These are phyloP conservation scores for Parthenolecanium corni DNA, from an alignment of 2,888 invertebrate species.

Conservation along the genomic window DNA sequence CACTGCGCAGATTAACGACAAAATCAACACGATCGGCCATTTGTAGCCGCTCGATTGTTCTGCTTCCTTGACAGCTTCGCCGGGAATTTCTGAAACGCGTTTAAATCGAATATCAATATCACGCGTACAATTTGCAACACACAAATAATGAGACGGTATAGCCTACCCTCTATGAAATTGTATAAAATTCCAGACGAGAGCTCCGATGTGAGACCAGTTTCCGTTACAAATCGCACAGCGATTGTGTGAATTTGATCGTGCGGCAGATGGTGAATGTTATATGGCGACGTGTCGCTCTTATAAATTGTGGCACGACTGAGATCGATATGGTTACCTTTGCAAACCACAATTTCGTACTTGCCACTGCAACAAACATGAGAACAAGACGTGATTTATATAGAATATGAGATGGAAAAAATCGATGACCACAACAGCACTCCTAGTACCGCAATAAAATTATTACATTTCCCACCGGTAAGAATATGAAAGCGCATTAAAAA, in stretches of 20 bases:
- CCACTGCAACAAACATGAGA: slow-evolving; percentile 38
- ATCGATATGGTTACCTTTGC: slow-evolving; percentile 44
- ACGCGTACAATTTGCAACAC: neutral
- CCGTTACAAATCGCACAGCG: slow-evolving; percentile 50
- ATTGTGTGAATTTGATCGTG: slow-evolving; percentile 47
- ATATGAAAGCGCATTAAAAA: too few relatives aligned
- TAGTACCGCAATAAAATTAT: too few relatives aligned
- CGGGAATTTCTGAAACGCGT: neutral
- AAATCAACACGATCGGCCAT: slow-evolving; percentile 6
- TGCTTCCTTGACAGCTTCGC: neutral
- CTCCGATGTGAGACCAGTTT: slow-evolving; percentile 50
- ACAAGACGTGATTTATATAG: too few relatives aligned
- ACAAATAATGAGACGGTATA: too few relatives aligned
- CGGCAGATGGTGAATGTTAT: slow-evolving; percentile 44
- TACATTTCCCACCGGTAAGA: too few relatives aligned
- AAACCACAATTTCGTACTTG: slow-evolving; percentile 55
- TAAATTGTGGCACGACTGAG: slow-evolving; percentile 41
- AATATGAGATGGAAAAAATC: neutral
- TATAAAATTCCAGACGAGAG: slow-evolving; percentile 47
- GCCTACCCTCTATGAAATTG: neutral
- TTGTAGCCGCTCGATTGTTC: slow-evolving; percentile 1
- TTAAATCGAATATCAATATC: neutral
- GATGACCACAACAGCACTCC: neutral
- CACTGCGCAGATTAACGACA: neutral
- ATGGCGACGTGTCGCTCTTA: slow-evolving; percentile 45